These are phyloP conservation scores for Dioctria linearis DNA, from an alignment of 2,888 invertebrate genomes.

Conservation along the genomic window DNA sequence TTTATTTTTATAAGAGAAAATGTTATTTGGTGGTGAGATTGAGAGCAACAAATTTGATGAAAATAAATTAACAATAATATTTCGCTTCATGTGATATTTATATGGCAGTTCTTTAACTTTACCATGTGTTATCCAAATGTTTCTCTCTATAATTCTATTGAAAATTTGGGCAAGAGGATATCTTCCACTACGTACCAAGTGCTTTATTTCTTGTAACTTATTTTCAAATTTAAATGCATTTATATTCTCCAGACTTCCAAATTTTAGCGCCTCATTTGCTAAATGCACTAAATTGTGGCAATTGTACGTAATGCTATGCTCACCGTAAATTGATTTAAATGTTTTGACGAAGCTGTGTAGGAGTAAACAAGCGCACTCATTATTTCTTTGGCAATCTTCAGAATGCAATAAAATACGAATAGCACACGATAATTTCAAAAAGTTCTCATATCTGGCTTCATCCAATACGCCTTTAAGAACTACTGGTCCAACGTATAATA, in stretches of 20 bases:
- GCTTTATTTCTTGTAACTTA: background rate
- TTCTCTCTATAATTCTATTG: constrained; percentile 11
- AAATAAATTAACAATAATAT: too few species aligned
- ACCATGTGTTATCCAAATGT: too few species aligned
- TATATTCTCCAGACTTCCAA: constrained; percentile 61
- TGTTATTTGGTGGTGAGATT: too few species aligned
- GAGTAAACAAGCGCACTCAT: background rate
- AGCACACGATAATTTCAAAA: background rate
- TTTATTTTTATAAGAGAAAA: too few species aligned
- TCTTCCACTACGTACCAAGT: background rate
- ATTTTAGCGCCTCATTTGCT: background rate
- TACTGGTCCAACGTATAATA: constrained; percentile 28
- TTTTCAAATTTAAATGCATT: constrained; percentile 52
- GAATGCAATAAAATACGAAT: background rate
- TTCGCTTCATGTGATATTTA: too few species aligned
- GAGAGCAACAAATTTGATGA: too few species aligned
- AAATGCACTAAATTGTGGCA: background rate
- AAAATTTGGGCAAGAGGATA: background rate
- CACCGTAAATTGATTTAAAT: background rate
- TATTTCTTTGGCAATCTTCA: background rate
- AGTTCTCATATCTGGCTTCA: background rate
- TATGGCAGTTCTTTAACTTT: too few species aligned
- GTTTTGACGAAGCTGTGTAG: background rate
- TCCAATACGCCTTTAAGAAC: constrained; percentile 16
- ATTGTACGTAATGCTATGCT: background rate